Base-by-base conservation (phyloP, 2,797 vertebrate genomes). In the Sebastes steindachneri region DNA sequence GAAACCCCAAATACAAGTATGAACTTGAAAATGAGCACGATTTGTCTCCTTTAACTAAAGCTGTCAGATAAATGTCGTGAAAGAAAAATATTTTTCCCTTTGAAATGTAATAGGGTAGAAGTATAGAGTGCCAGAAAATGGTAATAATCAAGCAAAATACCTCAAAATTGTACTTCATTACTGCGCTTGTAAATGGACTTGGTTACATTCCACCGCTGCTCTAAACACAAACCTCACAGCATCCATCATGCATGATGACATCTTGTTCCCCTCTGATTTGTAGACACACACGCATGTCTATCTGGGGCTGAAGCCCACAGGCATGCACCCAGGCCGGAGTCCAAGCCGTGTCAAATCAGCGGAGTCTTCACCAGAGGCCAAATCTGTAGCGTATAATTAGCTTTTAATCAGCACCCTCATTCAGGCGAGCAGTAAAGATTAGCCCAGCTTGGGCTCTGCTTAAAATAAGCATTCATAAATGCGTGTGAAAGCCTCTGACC, bases 381-480 rank as follows among this genome's bases (percentile, higher is more conserved):
- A 94, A 94, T 96, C 94, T 94, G 93, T 91, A 93, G 95, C 94
- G 87, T 96, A 93, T 96, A 96, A 96, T 96, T 96, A 94, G 94
- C 92, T 95, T 95, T 95, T 95, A 95, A 95, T 96, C 94, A 95
- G 94, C 93, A 92, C 86, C 87, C 88, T 95, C 93, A 90, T 94
- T 95, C 94, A 92, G 93, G 88, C 94, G 75, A 93, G 92, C 90
- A 82, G 92, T 70, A 82, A 81, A 92, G 91, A 94, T 94, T 93
- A 93, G 89, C 85, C 81, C 81, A 82, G 90, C 94, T 84, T 90
- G 90, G 84, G 92, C 86, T 90, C 82, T 90, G 92, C 93, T 89
- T 89, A 94, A 94, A 95, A 95, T 95, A 95, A 94, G 92, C 91
- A 93, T 94, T 92, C 86, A 86, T 89, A 91, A 93, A 93, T 82